Conservation (phyloP, 1,140 invertebrate genomes). For the Heterodera carotae region DNA sequence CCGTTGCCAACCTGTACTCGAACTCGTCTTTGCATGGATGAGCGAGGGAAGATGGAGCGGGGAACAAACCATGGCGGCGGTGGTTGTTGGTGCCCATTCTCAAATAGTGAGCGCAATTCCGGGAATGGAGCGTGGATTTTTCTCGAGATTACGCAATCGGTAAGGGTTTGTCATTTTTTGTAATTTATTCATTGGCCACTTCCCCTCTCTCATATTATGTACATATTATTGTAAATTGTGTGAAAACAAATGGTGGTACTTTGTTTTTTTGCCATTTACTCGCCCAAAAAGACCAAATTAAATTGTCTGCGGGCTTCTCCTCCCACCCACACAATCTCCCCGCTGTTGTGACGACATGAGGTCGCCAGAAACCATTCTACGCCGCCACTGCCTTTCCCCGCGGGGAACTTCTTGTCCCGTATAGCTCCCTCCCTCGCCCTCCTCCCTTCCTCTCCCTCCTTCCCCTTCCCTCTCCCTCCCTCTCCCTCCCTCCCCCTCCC, state of each 20-base stretch:
- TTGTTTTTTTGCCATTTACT: background rate
- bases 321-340: too few species aligned
- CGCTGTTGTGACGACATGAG: slow-evolving; percentile 11
- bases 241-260: background rate
- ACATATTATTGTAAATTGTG: too few species aligned
- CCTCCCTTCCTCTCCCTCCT: background rate
- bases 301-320: background rate
- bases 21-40: background rate
- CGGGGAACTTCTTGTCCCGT: too few species aligned
- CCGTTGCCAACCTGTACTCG: slow-evolving; percentile 2
- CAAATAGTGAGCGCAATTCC: too few species aligned
- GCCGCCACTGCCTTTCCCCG: background rate
- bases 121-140: too few species aligned
- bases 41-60: too few species aligned
- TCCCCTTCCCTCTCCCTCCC: too few species aligned
- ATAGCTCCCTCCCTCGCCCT: background rate
- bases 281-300: background rate
- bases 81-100: too few species aligned
- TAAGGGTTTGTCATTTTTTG: too few species aligned
- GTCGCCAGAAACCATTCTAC: slow-evolving; percentile 18
- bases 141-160: too few species aligned
- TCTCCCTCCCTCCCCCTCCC: background rate
- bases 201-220: background rate
- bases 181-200: background rate
- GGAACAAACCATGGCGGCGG: background rate